These are phyloP conservation scores for Aporrectodea caliginosa DNA, from an alignment of 1,140 invertebrate genomes.

Conservation along the genomic window DNA sequence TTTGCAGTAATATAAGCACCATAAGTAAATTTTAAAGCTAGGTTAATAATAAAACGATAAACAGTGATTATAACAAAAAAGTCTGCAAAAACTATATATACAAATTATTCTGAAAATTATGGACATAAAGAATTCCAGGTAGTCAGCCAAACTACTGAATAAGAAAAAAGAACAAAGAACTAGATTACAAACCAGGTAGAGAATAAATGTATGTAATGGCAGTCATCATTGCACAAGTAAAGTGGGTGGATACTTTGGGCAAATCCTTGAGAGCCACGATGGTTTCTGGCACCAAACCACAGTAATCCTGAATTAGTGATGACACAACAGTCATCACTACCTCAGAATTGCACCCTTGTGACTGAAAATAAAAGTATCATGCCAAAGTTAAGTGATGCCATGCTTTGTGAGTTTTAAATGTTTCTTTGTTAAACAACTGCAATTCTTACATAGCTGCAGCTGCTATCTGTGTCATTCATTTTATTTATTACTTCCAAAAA, in stretches of 20 bases:
- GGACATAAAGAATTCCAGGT: not conserved
- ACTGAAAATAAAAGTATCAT: slow-evolving; percentile 19
- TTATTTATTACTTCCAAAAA: too few relatives aligned
- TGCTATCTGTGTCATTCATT: too few relatives aligned
- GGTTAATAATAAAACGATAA: not conserved
- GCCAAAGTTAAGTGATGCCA: too few relatives aligned
- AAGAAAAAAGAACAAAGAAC: not conserved
- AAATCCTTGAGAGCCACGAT: not conserved
- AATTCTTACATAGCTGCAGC: too few relatives aligned
- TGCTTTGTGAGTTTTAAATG: too few relatives aligned
- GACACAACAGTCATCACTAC: slow-evolving; percentile 7
- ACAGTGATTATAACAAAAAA: not conserved
- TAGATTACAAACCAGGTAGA: not conserved
- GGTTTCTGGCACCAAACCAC: not conserved
- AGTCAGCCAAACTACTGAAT: not conserved
- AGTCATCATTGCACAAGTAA: slow-evolving; percentile 24
- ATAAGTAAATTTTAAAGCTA: not conserved
- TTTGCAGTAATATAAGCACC: not conserved
- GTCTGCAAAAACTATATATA: slow-evolving; percentile 4
- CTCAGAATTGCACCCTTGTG: slow-evolving; percentile 12
- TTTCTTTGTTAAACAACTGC: too few relatives aligned
- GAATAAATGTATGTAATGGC: slow-evolving; percentile 11
- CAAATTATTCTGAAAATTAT: not conserved
- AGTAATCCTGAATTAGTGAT: slow-evolving; percentile 24
- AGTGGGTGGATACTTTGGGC: slow-evolving; percentile 12